Base-by-base conservation (phyloP, 2,888 invertebrate genomes). In the Ochlodes sylvanus region DNA sequence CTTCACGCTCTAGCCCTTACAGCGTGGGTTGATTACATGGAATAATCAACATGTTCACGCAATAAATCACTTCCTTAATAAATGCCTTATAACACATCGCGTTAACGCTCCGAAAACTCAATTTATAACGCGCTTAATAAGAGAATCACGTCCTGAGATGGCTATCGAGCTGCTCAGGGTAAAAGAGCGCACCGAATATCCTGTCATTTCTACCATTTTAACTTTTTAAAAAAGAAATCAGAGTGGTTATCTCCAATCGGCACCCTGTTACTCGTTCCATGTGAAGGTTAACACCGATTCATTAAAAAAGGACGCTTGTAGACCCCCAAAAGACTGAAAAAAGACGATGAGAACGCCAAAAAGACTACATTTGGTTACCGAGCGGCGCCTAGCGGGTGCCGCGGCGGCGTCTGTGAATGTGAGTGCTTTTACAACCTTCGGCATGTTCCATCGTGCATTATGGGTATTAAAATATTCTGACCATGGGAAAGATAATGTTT, bases 211-310 rank as follows among this genome's bases (percentile, higher is more conserved):
- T 83, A 86, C 85, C 84, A 86, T 87, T 88, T 84, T 81, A 78
- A 80, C 73, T 73, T 69, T 73, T 72, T 77, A 80, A 80, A 82
- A 84, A 78, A 73, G 77, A 81, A 79, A 80, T 75, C 75, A 79
- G 79, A 81, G 77, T 74, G 76, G 85, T 92, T 92, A 93, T 93
- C 92, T 92, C 75, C 85, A 89, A 92, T 93, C 92, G 85, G 89
- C 92, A 92, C 92, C 92, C 91, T 86, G 90, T 92, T 90, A 90
- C 88, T 88, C 87, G 91, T 90, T 85, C 89, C 86, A 88, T 80
- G 87, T 81, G 90, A 91, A 92, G 92, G 92, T 92, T 92, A 92
- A 92, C 92, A 92, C 92, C 87, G 92, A 91, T 92, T 90, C 90
- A 88, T 91, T 92, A 89, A 92, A 92, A 92, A 92, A 90, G 80